Evolutionary conservation across 2,888 invertebrate genomes (phyloP), one percentile per base, ranked within the genome.

Genomic region (Spatulosminthurus flaviceps): DNA sequence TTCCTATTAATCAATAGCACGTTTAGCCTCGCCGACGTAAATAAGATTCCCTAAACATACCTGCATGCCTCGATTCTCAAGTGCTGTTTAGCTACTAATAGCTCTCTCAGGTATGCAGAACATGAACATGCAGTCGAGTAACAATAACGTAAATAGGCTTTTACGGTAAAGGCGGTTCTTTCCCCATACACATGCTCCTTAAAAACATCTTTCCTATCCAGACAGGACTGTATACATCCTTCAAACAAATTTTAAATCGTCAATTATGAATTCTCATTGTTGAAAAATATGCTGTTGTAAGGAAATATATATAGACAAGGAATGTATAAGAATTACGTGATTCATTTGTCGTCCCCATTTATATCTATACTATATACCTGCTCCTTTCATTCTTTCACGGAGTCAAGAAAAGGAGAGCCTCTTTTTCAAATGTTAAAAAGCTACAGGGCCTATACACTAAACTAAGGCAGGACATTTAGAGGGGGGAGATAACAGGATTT

Each of bases 1-100:
- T 51, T 51, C 51, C 51, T 51, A 51, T 51, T 51, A 51, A 51
- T 51, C 51, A 51, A 51, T 51, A 51, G 51, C 51, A 51, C 51
- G 51, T 51, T 51, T 51, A 51, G 51, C 51, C 51, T 51, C 19
- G 2, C 16, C n/a, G 51, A n/a, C 51, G 13, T 9, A 13, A 7
- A 51, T 5, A 16, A 51, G 34, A 34, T 34, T 34, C 34, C 34
- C n/a, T 34, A 4, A 34, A 9, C 34, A 9, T 34, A 7, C 9
- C 34, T 34, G 34, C 34, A 34, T 34, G 34, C 34, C 34, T 34
- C 34, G 9, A 34, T 34, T 34, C 34, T 34, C 51, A 51, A 51
- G 51, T 51, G 51, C 5, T n/a, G 16, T 51, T 51, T 16, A 51
- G 5, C n/a, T 51, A 19, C 16, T 4, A 11, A n/a, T 51, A 51